Percentiles rank a stretch among this genome's conserved stretches.
Evolutionary conservation across 92 coral and sea anemone genomes (phyloP).

Genomic region (Blastomussa wellsi): DNA sequence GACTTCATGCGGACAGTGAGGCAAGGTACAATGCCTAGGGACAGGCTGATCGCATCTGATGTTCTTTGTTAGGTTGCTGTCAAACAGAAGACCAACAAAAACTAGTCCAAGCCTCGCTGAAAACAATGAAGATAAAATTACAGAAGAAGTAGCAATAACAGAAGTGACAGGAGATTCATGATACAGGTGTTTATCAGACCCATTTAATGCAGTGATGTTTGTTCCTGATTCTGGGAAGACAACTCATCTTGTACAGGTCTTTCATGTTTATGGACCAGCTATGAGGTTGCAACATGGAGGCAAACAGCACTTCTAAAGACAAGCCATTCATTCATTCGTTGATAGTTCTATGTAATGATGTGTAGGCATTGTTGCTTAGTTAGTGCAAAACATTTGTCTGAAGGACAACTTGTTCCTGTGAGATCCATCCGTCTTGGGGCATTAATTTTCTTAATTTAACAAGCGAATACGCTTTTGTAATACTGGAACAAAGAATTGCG

Average conservation of each 20-base stretch:
- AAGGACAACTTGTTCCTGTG: no score
- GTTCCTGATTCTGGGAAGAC: neutral
- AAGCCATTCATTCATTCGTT: no score
- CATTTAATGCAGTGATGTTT: neutral
- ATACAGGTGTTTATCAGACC: neutral
- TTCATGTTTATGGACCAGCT: neutral
- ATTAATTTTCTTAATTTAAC: no score
- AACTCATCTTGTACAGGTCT: neutral
- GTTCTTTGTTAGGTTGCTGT: conserved; percentile 1
- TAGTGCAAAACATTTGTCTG: neutral
- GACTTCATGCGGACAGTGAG: no score
- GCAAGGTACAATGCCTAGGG: no score
- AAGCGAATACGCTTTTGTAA: no score
- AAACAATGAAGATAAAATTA: neutral
- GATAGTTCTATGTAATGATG: neutral
- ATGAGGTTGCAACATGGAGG: neutral
- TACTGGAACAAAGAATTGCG: no score
- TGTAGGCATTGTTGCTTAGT: neutral
- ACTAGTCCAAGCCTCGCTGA: neutral
- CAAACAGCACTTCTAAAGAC: no score
- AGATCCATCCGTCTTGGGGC: no score
- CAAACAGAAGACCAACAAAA: conserved; percentile 14
- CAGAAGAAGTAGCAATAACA: conserved; percentile 9
- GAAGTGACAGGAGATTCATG: conserved; percentile 8
- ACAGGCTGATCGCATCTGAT: neutral